Percentiles rank a stretch among this genome's conserved stretches.
phyloP scores from a whole-genome alignment of 2,888 invertebrate genomes.

The Idaea straminata region DNA sequence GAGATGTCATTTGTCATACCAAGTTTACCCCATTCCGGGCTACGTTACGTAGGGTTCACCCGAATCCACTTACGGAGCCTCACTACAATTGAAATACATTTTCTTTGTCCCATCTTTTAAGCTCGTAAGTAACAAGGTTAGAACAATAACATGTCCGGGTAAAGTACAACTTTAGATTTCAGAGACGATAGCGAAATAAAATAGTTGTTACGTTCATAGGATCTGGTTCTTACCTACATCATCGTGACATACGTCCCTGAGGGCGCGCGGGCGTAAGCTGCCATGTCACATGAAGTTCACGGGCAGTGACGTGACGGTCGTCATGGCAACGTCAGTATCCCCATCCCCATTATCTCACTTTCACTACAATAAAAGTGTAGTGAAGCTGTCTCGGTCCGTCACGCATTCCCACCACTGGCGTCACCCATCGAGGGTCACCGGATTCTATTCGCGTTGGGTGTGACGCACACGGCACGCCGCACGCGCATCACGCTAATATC shows the following conservation, averaged over 20 bases:
- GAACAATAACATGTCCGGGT: neutral
- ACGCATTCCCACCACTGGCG: slow-evolving; percentile 48
- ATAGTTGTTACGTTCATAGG: neutral
- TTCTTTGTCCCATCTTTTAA: slow-evolving; percentile 4
- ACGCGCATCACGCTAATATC: slow-evolving; percentile 45
- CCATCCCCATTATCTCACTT: slow-evolving; percentile 25
- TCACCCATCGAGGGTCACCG: slow-evolving; percentile 68
- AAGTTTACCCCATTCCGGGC: neutral
- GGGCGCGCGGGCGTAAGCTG: neutral
- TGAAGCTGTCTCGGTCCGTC: slow-evolving; percentile 53
- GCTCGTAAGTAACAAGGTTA: neutral
- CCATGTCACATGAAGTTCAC: neutral
- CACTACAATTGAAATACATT: slow-evolving; percentile 20
- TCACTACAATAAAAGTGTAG: slow-evolving; percentile 34
- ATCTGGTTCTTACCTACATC: neutral
- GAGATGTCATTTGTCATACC: slow-evolving; percentile 46
- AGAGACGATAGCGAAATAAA: neutral
- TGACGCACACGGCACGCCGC: slow-evolving; percentile 62
- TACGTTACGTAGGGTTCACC: slow-evolving; percentile 18
- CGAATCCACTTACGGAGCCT: slow-evolving; percentile 28
- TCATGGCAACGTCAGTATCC: neutral
- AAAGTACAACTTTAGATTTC: neutral
- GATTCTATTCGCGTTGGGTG: slow-evolving; percentile 70
- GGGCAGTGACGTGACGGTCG: neutral
- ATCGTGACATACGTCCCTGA: neutral